A percentile compares a stretch with the other conserved stretches of the same genome.
These are phyloP conservation scores for Agonopterix alstromeriana DNA, from an alignment of 2,888 invertebrate genomes.

Conservation along the genomic window DNA sequence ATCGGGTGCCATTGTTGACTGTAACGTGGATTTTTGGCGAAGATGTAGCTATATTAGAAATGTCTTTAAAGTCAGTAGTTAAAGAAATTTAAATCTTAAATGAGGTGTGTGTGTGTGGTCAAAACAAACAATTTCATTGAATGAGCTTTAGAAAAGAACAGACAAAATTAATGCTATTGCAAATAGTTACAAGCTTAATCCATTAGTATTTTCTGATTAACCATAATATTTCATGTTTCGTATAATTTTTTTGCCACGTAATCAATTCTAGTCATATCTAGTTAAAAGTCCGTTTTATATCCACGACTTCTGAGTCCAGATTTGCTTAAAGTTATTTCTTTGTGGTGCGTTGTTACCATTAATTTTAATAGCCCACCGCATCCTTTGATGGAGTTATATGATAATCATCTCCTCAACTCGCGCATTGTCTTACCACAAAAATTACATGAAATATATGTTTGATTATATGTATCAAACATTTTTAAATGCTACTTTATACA, in stretches of 20 bases:
- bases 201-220: no score
- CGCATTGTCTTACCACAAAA: background rate
- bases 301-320: slow-evolving; percentile 26
- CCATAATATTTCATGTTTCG: no score
- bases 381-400: slow-evolving; percentile 36
- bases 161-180: no score
- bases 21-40: slow-evolving; percentile 34
- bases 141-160: no score
- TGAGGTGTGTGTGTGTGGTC: no score
- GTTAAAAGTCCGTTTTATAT: slow-evolving; percentile 9
- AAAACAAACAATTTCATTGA: no score
- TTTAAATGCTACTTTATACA: background rate
- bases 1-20: slow-evolving; percentile 64
- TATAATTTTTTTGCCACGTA: no score
- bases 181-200: no score
- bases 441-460: background rate
- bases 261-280: background rate
- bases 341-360: slow-evolving; percentile 58
- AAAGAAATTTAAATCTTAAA: no score
- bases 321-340: slow-evolving; percentile 43
- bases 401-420: background rate
- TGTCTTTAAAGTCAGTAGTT: no score
- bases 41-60: no score
- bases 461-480: background rate
- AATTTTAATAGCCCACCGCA: slow-evolving; percentile 53